Percentiles rank a stretch among this genome's conserved stretches.
Evolutionary conservation across 2,113 vertebrate genomes (phyloP).

Genomic region (Macquaria ambigua): DNA sequence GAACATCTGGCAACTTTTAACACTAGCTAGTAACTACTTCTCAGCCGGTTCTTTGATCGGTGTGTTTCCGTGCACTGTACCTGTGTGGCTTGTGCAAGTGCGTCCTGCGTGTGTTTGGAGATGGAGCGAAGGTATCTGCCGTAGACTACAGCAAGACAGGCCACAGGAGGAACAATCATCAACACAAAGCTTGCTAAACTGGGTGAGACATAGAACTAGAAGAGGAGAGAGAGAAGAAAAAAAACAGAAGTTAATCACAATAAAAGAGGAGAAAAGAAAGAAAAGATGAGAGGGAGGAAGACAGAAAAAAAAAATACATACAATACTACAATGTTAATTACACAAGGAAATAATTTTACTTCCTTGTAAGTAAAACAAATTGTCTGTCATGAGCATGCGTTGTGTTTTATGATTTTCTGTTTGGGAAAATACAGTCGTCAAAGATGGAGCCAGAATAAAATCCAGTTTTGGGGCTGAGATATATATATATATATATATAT

Average conservation of each 20-base stretch:
- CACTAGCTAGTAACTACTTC: background rate
- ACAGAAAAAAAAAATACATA: background rate
- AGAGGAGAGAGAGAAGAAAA: slow-evolving; percentile 17
- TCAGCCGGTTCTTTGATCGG: background rate
- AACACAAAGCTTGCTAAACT: slow-evolving; percentile 92
- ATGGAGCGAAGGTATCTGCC: slow-evolving; percentile 92
- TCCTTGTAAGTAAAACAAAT: slow-evolving; percentile 10
- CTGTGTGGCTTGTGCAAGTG: slow-evolving; percentile 94
- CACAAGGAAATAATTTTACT: background rate
- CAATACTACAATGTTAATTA: rapidly evolving
- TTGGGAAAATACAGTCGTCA: background rate
- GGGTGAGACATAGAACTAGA: slow-evolving; percentile 94
- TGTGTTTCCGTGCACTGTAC: slow-evolving; percentile 60
- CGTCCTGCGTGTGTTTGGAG: slow-evolving; percentile 93
- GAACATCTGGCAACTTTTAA: background rate
- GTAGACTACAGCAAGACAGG: slow-evolving; percentile 89
- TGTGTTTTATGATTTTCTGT: slow-evolving; percentile 10
- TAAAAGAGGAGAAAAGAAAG: background rate
- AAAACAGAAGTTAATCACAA: background rate
- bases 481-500: too few species aligned
- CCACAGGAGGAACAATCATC: slow-evolving; percentile 92
- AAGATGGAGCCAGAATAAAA: background rate
- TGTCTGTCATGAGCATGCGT: rapidly evolving
- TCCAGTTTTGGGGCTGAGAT: too few species aligned
- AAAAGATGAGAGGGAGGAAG: background rate